phyloP scores from a whole-genome alignment of 2,797 vertebrate species.

The Rhynchotus rufescens region DNA sequence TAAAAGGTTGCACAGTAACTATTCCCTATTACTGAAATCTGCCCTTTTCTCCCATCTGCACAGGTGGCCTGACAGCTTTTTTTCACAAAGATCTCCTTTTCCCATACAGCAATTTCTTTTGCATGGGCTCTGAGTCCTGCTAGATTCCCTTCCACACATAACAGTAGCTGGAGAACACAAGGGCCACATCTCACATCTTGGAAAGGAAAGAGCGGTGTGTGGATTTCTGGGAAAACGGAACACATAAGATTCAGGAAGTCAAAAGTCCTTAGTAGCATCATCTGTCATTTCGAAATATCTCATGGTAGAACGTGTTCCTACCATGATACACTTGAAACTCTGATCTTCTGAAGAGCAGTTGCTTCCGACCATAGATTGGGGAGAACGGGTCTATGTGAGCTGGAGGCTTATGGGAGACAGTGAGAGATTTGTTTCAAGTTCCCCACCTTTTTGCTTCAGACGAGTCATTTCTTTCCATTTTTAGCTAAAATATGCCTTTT shows the following conservation, averaged over 20 bases:
- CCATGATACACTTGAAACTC: neutral
- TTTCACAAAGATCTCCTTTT: neutral
- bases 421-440: neutral
- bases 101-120: neutral
- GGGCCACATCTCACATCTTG: neutral
- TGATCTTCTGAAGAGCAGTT: constrained; percentile 14
- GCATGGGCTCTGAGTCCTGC: neutral
- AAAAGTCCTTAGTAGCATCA: neutral
- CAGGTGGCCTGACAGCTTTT: neutral
- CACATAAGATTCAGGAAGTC: too few species aligned
- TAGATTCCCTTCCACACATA: neutral
- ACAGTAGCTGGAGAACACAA: neutral
- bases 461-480: neutral
- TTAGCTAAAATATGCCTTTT: neutral
- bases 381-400: neutral
- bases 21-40: neutral
- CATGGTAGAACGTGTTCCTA: neutral
- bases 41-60: neutral
- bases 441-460: constrained; percentile 5
- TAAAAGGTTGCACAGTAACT: neutral
- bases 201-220: neutral
- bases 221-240: constrained; percentile 21
- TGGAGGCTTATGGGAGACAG: neutral
- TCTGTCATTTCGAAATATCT: constrained; percentile 14
- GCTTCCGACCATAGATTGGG: neutral